These are phyloP conservation scores for Stenopsyche tienmushanensis DNA, from an alignment of 1,140 invertebrate species.

Conservation along the genomic window DNA sequence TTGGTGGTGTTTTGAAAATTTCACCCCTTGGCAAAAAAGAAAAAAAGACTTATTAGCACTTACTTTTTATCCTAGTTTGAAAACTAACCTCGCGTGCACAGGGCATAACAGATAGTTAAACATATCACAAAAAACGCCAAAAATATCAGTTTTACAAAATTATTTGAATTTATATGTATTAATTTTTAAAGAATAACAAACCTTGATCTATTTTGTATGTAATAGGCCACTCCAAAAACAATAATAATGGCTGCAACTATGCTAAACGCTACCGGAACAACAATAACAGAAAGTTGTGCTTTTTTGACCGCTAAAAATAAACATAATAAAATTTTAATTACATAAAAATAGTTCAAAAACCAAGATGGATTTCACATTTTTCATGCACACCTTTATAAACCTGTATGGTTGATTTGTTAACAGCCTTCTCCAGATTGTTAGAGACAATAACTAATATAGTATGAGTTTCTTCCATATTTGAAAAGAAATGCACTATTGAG, in stretches of 20 bases:
- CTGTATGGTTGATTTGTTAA: conserved; percentile 71
- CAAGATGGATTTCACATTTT: not conserved
- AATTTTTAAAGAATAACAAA: no score
- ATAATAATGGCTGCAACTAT: conserved; percentile 76
- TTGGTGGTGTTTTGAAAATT: no score
- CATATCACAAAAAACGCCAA: no score
- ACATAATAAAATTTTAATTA: conserved; percentile 1
- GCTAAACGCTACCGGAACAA: conserved; percentile 78
- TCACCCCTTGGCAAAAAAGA: no score
- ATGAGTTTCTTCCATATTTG: conserved; percentile 62
- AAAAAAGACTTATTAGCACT: no score
- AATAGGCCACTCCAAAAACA: conserved; percentile 82
- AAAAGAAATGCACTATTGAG: conserved; percentile 66
- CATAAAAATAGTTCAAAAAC: conserved; percentile 13
- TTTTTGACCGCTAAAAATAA: conserved; percentile 66
- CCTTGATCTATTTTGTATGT: conserved; percentile 74
- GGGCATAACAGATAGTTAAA: no score
- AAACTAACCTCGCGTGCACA: no score
- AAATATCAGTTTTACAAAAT: no score
- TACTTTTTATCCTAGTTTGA: no score
- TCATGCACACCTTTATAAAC: conserved; percentile 74
- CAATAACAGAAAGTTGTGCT: conserved; percentile 79
- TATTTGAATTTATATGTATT: no score
- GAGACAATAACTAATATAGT: conserved; percentile 72
- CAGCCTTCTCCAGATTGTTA: conserved; percentile 69